Evolutionary conservation across 1,140 invertebrate genomes (phyloP).

Genomic region (Musca vetustissima): DNA sequence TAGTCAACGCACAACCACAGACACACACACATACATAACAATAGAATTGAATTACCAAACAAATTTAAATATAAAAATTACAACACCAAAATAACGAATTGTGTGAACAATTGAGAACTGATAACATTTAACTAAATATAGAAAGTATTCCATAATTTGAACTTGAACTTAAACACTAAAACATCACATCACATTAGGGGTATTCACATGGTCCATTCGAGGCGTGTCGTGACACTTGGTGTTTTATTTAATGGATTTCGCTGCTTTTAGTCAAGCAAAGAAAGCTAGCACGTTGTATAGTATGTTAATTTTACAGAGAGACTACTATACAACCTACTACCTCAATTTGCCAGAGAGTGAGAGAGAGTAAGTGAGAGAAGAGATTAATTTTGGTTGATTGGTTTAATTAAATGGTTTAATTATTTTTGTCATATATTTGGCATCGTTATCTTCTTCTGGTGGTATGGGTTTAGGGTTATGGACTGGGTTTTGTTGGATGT

Average conservation of each 20-base stretch:
- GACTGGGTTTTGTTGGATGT: not conserved
- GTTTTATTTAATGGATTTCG: not conserved
- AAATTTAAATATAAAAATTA: not conserved
- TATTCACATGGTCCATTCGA: not conserved
- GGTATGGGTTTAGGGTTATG: not conserved
- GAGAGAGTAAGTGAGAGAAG: not conserved
- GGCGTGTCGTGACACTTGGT: not conserved
- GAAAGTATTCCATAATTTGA: too few species aligned
- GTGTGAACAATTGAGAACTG: too few species aligned
- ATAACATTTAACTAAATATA: too few species aligned
- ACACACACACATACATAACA: too few species aligned
- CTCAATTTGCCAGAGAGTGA: slow-evolving; percentile 55
- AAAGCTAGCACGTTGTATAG: slow-evolving; percentile 57
- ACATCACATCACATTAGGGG: not conserved
- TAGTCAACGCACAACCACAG: not conserved
- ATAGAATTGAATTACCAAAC: too few species aligned
- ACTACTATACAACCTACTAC: slow-evolving; percentile 58
- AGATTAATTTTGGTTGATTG: too few species aligned
- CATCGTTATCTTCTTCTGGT: too few species aligned
- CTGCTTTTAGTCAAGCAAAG: slow-evolving; percentile 54
- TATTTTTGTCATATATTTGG: too few species aligned
- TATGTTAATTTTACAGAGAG: slow-evolving; percentile 37
- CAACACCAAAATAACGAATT: slow-evolving; percentile 2
- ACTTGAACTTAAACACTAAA: not conserved
- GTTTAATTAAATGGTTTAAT: too few species aligned